phyloP scores from a whole-genome alignment of 2,888 invertebrate genomes.

The Meghimatium bilineatum region DNA sequence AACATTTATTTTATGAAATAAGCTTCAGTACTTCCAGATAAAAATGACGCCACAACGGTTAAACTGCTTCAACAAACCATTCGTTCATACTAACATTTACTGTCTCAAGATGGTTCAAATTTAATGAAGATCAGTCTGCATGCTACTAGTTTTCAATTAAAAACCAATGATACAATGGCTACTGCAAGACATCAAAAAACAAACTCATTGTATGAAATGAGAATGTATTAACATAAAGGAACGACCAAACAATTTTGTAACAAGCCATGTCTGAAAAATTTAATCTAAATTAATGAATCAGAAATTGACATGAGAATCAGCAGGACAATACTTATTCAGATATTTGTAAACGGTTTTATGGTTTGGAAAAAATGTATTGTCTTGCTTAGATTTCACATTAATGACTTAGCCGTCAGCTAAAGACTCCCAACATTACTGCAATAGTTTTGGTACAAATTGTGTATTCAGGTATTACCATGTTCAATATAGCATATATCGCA shows the following conservation, averaged over 20 bases:
- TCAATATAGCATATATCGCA: too few species aligned
- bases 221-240: too few species aligned
- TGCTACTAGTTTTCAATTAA: background rate
- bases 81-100: background rate
- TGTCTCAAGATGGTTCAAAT: background rate
- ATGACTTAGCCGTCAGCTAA: too few species aligned
- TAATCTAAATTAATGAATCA: too few species aligned
- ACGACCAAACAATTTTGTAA: background rate
- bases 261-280: background rate
- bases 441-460: too few species aligned
- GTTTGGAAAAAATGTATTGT: too few species aligned
- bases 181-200: background rate
- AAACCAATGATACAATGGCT: background rate
- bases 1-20: constrained; percentile 32
- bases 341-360: too few species aligned
- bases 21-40: constrained; percentile 18
- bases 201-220: background rate
- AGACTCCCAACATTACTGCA: too few species aligned
- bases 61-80: constrained; percentile 1
- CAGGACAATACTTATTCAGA: too few species aligned
- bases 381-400: too few species aligned
- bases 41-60: constrained; percentile 6
- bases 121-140: background rate
- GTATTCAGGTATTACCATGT: too few species aligned
- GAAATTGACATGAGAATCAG: too few species aligned